Evolutionary conservation across 1,140 invertebrate species (phyloP).

Genomic region (Pararge aegeria): DNA sequence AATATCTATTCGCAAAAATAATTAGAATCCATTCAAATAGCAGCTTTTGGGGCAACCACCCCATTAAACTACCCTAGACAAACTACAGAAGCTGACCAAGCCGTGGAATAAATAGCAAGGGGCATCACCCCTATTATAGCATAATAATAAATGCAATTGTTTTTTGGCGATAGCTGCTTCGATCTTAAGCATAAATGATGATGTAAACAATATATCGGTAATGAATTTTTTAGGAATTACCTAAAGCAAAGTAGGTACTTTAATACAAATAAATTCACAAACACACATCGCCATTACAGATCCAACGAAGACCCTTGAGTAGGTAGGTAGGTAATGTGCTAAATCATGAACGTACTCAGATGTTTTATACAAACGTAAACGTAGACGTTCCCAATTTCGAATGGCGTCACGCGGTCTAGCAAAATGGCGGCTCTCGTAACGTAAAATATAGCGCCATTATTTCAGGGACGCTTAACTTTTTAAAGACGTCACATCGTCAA

Average conservation of each 20-base stretch:
- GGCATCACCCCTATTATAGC: not conserved
- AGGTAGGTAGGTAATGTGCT: not conserved
- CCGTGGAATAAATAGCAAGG: not conserved
- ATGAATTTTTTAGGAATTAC: too few relatives aligned
- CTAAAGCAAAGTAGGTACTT: too few relatives aligned
- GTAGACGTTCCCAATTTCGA: slow-evolving; percentile 51
- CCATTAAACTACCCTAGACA: not conserved
- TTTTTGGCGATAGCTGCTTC: not conserved
- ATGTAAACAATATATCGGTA: too few relatives aligned
- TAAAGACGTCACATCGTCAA: not conserved
- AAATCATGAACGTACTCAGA: slow-evolving; percentile 36
- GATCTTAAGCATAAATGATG: too few relatives aligned
- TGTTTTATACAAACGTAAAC: slow-evolving; percentile 37
- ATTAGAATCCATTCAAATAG: not conserved
- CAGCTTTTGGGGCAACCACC: not conserved
- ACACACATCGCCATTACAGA: too few relatives aligned
- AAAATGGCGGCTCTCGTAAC: slow-evolving; percentile 54
- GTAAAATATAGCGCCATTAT: slow-evolving; percentile 34
- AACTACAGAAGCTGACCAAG: not conserved
- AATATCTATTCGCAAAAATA: not conserved
- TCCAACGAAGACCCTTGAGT: not conserved
- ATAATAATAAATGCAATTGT: not conserved
- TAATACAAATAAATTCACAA: too few relatives aligned
- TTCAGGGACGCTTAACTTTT: slow-evolving; percentile 11
- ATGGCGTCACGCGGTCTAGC: slow-evolving; percentile 76